Conservation (phyloP, 2,113 vertebrate species). For the Corydoras maculifer region DNA sequence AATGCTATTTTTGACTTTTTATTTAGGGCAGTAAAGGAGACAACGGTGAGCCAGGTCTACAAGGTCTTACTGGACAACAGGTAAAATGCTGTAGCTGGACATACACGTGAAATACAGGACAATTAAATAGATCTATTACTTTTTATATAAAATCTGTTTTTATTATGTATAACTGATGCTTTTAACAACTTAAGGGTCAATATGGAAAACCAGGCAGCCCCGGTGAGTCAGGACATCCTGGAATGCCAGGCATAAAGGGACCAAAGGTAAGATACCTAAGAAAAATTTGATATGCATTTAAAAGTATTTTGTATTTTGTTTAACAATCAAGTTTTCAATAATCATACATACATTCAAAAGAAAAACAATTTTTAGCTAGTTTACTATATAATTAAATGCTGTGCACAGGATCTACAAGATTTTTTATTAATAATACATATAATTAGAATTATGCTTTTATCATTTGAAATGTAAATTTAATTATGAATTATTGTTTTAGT, state of each 20-base stretch:
- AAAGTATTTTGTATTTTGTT: no score
- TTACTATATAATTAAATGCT: no score
- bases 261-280: constrained; percentile 68
- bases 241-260: constrained; percentile 78
- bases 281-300: no score
- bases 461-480: no score
- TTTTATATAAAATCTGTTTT: no score
- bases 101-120: not conserved
- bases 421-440: no score
- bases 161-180: not conserved
- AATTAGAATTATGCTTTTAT: no score
- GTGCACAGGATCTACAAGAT: no score
- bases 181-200: constrained; percentile 68
- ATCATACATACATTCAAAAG: no score
- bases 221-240: constrained; percentile 82
- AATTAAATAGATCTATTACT: not conserved
- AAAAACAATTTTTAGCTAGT: no score
- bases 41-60: constrained; percentile 69
- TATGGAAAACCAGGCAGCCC: constrained; percentile 66
- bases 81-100: constrained; percentile 57
- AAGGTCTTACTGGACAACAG: constrained; percentile 71
- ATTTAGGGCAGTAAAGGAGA: constrained; percentile 85
- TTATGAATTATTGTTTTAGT: no score
- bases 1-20: constrained; percentile 12
- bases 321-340: no score